Evolutionary conservation across 2,113 vertebrate species (phyloP).

Genomic region (Prolemur simus): DNA sequence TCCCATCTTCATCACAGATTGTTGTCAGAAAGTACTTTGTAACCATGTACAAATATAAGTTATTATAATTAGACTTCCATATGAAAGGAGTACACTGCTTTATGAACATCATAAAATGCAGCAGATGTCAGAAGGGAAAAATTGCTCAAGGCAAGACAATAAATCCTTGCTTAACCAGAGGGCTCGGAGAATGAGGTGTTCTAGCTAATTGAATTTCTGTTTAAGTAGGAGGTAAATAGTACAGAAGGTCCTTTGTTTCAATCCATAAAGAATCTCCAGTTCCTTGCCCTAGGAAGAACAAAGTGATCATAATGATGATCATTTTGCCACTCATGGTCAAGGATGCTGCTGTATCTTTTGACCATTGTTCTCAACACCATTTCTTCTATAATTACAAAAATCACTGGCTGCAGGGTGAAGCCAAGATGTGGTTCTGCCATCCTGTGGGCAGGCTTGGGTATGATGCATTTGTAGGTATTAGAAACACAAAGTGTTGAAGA

Average conservation of each 20-base stretch:
- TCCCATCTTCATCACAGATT: background rate
- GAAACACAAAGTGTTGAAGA: background rate
- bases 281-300: background rate
- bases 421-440: background rate
- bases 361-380: background rate
- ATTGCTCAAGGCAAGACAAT: constrained; percentile 15
- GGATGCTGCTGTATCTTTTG: background rate
- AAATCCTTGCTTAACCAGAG: constrained; percentile 29
- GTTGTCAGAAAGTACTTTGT: background rate
- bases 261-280: background rate
- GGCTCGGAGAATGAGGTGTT: constrained; percentile 7
- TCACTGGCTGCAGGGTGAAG: background rate
- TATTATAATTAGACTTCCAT: constrained; percentile 20
- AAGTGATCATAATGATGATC: background rate
- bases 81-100: constrained; percentile 13
- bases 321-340: background rate
- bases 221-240: constrained; percentile 1
- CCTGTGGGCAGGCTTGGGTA: background rate
- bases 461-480: background rate
- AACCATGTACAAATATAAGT: background rate
- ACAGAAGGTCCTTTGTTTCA: background rate
- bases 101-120: constrained; percentile 37
- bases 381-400: background rate
- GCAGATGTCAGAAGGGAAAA: constrained; percentile 43
- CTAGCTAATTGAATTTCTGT: background rate